A percentile compares a stretch with the other conserved stretches of the same genome.
Evolutionary conservation across 2,888 invertebrate genomes (phyloP).

Genomic region (Cybosia mesomella): DNA sequence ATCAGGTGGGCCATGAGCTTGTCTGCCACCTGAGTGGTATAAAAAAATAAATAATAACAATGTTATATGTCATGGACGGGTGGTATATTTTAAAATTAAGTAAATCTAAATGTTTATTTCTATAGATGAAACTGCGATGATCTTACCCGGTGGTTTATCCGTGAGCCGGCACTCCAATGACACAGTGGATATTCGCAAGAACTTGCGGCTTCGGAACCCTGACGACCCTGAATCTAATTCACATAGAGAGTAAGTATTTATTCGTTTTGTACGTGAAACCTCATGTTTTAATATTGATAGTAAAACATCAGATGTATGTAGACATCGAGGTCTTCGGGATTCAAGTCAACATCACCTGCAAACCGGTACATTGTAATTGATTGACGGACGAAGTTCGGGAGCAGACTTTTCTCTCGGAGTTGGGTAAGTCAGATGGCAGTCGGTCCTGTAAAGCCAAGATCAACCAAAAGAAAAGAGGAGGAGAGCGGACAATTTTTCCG

Average conservation of each 20-base stretch:
- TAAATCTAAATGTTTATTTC: neutral
- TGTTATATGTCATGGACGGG: neutral
- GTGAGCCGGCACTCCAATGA: constrained; percentile 92
- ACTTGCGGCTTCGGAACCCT: constrained; percentile 91
- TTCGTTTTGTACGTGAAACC: neutral
- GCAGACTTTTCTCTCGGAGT: too few relatives aligned
- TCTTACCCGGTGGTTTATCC: constrained; percentile 93
- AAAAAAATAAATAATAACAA: neutral
- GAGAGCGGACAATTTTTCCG: too few relatives aligned
- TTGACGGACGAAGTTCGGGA: too few relatives aligned
- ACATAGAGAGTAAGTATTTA: constrained; percentile 89
- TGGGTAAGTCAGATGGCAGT: too few relatives aligned
- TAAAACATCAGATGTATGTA: too few relatives aligned
- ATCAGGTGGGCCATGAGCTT: too few relatives aligned
- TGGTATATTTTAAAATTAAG: neutral
- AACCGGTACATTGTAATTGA: too few relatives aligned
- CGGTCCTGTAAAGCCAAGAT: too few relatives aligned
- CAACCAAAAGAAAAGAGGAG: too few relatives aligned
- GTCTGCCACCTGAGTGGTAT: too few relatives aligned
- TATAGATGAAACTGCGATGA: constrained; percentile 91
- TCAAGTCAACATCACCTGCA: too few relatives aligned
- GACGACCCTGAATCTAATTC: constrained; percentile 91
- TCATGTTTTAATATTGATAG: neutral
- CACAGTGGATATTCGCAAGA: constrained; percentile 93
- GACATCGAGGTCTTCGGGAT: too few relatives aligned